Evolutionary conservation across 2,113 vertebrate species (phyloP).

Genomic region (Notothenia rossii): DNA sequence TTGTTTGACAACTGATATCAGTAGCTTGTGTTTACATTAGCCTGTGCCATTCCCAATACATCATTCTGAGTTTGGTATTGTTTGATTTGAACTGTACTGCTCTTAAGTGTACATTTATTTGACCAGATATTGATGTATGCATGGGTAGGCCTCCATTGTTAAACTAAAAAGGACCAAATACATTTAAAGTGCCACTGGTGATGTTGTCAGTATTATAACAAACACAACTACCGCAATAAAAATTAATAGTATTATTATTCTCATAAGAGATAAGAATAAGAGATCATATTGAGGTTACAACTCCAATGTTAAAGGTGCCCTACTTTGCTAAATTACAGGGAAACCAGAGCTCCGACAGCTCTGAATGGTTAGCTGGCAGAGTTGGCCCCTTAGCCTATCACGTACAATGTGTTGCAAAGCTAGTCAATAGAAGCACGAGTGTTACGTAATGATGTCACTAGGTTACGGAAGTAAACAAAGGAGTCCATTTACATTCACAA

Average conservation of each 20-base stretch:
- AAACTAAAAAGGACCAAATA: background rate
- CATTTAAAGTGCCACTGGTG: background rate
- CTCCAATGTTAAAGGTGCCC: background rate
- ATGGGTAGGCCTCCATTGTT: background rate
- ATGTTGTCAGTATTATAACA: no score
- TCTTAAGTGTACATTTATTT: background rate
- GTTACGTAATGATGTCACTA: no score
- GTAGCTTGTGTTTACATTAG: slow-evolving; percentile 15
- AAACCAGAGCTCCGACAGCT: no score
- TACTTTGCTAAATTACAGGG: no score
- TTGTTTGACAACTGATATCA: background rate
- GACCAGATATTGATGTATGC: background rate
- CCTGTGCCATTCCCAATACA: background rate
- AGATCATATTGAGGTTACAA: background rate
- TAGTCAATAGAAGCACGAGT: no score
- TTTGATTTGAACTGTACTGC: slow-evolving; percentile 2
- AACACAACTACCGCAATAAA: background rate
- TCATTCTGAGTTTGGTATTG: background rate
- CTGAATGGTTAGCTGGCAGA: no score
- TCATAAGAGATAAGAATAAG: background rate
- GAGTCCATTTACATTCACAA: no score
- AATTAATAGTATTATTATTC: background rate
- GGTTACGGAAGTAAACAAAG: no score
- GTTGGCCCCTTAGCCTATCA: no score
- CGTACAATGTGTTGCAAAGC: no score